These are phyloP conservation scores for Merops nubicus DNA, from an alignment of 2,113 vertebrate species.

Conservation along the genomic window DNA sequence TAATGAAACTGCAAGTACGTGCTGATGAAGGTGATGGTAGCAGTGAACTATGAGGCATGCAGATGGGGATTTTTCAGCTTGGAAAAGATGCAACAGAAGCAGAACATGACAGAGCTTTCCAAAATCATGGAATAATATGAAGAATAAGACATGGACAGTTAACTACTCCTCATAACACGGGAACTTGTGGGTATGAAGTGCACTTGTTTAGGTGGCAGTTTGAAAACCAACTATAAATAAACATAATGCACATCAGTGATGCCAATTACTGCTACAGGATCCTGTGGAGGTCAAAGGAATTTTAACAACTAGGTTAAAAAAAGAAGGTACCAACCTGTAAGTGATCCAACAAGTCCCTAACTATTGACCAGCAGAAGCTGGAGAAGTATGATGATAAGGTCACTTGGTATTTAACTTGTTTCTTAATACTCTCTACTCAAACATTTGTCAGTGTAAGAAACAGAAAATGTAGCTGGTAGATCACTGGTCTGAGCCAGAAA, in stretches of 20 bases:
- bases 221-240: background rate
- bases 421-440: background rate
- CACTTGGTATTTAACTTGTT: background rate
- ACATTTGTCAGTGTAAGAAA: background rate
- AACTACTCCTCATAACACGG: background rate
- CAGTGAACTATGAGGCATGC: background rate
- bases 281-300: background rate
- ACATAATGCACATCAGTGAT: background rate
- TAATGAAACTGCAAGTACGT: background rate
- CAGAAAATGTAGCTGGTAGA: background rate
- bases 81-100: background rate
- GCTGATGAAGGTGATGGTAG: background rate
- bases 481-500: background rate
- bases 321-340: background rate
- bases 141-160: background rate
- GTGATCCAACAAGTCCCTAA: background rate
- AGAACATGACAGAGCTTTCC: background rate
- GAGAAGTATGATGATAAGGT: background rate
- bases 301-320: background rate
- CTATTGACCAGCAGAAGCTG: background rate
- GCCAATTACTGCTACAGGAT: background rate
- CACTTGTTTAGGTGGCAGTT: background rate
- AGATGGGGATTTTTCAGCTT: background rate
- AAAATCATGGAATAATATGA: background rate
- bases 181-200: background rate